These are phyloP conservation scores for Musca vetustissima DNA, from an alignment of 1,140 invertebrate genomes.

Conservation along the genomic window DNA sequence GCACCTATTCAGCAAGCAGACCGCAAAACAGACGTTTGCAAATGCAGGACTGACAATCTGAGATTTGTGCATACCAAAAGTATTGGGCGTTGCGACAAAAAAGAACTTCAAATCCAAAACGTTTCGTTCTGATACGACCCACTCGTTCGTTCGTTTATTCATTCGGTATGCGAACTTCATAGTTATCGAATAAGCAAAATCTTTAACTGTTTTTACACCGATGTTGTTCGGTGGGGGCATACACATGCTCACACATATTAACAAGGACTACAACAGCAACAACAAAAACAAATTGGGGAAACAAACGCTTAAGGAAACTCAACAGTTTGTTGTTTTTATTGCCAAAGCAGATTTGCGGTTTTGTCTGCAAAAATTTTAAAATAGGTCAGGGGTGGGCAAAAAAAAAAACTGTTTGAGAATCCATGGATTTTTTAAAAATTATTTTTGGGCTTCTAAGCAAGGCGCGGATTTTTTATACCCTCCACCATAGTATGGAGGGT, in stretches of 20 bases:
- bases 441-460: too few species aligned
- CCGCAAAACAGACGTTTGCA: neutral
- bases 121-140: neutral
- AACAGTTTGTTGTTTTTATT: constrained; percentile 14
- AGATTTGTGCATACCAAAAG: neutral
- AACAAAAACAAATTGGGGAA: neutral
- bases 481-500: too few species aligned
- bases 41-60: neutral
- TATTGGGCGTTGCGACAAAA: neutral
- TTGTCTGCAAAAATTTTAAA: neutral
- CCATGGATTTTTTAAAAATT: too few species aligned
- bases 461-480: too few species aligned
- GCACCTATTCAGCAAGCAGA: too few species aligned
- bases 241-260: constrained; percentile 6
- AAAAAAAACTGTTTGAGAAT: too few species aligned
- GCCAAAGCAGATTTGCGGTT: neutral
- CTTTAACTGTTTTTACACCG: neutral
- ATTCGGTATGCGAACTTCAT: neutral
- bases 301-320: neutral
- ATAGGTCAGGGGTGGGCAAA: neutral
- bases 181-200: constrained; percentile 13
- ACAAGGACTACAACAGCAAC: neutral
- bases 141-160: neutral
- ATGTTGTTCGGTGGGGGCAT: neutral
- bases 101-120: neutral